Base-by-base conservation (phyloP, 2,797 vertebrate genomes). In the Pristis pectinata region DNA sequence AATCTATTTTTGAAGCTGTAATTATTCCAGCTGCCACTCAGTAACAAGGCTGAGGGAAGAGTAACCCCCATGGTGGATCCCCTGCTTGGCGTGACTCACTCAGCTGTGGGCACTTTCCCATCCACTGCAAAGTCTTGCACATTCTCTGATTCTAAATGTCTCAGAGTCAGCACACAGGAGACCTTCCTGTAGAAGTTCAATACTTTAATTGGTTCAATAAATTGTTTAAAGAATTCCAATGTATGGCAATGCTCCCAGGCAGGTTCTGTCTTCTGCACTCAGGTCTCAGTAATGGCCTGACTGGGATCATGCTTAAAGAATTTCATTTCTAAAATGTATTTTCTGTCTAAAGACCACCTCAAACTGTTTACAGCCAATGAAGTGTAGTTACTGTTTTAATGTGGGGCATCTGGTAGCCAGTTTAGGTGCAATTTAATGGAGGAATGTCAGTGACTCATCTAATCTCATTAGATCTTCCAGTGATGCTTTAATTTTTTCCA, bases 1-100 rank as follows among this genome's bases (percentile, higher is more conserved):
- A 91, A 91, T 91, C 37, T 91, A 91, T 91, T 91, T 91, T 27
- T 91, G 61, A 67, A 67, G 87, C n/a, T 24, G 22, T 67, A 37
- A 91, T 91, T 91, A 91, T 91, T 91, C n/a, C 59, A 91, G 61
- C 5, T 64, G 87, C 8, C 87, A 91, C 59, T 91, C 87, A 41
- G n/a, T 67, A 41, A 9, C 8, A 37, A 24, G 76, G 37, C 61
- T 13, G 59, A 91, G 4, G 34, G 37, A 91, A 41, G 87, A 91
- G 87, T 37, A 91, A 67, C 34, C 61, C 61, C 87, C 37, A 37
- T 17, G 17, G 87, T 64, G 61, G 87, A 91, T 67, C 64, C 34
- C 87, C 61, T 64, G 87, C 61, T 67, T n/a, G 41, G 59, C 30
- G 3, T 91, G 59, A 64, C 59, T 91, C 87, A 67, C 87, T 91